Conservation (phyloP, 2,888 invertebrate genomes). For the Erannis defoliaria region DNA sequence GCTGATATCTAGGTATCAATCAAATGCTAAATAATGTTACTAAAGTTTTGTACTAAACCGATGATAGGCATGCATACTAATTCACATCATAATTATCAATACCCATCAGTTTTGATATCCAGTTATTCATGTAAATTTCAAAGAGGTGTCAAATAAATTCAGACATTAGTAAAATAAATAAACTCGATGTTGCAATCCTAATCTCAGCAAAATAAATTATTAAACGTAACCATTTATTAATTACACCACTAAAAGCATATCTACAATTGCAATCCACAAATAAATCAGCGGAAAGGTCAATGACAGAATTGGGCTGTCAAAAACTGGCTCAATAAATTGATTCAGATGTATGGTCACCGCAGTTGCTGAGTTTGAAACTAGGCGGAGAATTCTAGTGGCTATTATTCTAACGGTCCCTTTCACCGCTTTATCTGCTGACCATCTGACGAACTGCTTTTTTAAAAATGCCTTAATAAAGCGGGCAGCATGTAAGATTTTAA, state of each 20-base stretch:
- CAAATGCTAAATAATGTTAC: background rate
- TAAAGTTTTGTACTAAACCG: background rate
- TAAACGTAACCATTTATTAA: slow-evolving; percentile 20
- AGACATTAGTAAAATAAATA: slow-evolving; percentile 2
- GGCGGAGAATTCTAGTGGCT: slow-evolving; percentile 74
- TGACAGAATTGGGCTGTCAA: slow-evolving; percentile 61
- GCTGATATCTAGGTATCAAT: no score
- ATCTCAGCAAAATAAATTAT: slow-evolving; percentile 16
- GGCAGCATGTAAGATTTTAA: slow-evolving; percentile 83
- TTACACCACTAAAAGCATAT: slow-evolving; percentile 39
- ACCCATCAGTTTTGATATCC: background rate
- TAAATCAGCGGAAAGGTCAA: slow-evolving; percentile 61
- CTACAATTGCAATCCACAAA: slow-evolving; percentile 43
- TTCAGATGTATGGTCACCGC: slow-evolving; percentile 61
- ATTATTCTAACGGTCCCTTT: slow-evolving; percentile 84
- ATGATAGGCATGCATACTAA: background rate
- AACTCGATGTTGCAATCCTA: slow-evolving; percentile 10
- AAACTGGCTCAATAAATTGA: slow-evolving; percentile 62
- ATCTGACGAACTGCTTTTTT: slow-evolving; percentile 82
- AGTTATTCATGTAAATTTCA: background rate
- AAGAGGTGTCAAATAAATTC: background rate
- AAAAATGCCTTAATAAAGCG: slow-evolving; percentile 80
- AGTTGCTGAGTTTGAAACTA: slow-evolving; percentile 56
- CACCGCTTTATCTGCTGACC: slow-evolving; percentile 83
- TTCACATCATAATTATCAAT: background rate